Evolutionary conservation across 2,113 vertebrate genomes (phyloP), one percentile per base, ranked within the genome.

Genomic region (Dryoscopus gambensis): DNA sequence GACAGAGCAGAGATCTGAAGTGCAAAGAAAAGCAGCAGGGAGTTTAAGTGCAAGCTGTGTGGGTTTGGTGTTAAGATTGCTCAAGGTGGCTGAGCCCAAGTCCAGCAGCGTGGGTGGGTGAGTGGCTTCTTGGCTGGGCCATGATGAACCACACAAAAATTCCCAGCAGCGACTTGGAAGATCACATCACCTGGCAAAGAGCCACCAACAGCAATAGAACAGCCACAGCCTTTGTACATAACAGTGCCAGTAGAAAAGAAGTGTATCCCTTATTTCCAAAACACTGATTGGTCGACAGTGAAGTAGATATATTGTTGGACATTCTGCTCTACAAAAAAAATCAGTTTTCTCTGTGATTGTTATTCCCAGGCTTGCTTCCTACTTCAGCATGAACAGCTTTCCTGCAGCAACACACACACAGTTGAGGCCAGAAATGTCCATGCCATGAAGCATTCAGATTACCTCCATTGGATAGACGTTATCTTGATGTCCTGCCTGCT

Each of bases 1-100:
- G 62, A 37, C 62, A 50, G 25, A 86, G 75, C 62, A 79, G 56
- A 7, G 5, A 63, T 30, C 68, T n/a, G 19, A 62, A 69, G 57
- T 52, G 70, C 93, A 83, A 87, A 79, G 71, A 37, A 77, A 30
- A 95, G 84, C 89, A 87, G 60, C 50, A 65, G 80, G 64, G 44
- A 68, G 30, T 62, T 78, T 55, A 49, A 93, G 95, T 82, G 90
- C 74, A 94, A 89, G 63, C 33, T 2, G 11, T 7, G 21, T 67
- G 73, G 24, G 3, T 63, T 75, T 75, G 69, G 56, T 28, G 30
- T 33, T 42, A 5, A 19, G 65, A 31, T 42, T 35, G n/a, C 77
- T 64, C 17, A 14, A 15, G 52, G 30, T 19, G 62, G 52, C 68
- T 47, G 62, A 94, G 60, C 52, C 52, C 0, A 1, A 78, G 65